Conservation (phyloP, 2,113 vertebrate genomes). For the Alosa alosa region DNA sequence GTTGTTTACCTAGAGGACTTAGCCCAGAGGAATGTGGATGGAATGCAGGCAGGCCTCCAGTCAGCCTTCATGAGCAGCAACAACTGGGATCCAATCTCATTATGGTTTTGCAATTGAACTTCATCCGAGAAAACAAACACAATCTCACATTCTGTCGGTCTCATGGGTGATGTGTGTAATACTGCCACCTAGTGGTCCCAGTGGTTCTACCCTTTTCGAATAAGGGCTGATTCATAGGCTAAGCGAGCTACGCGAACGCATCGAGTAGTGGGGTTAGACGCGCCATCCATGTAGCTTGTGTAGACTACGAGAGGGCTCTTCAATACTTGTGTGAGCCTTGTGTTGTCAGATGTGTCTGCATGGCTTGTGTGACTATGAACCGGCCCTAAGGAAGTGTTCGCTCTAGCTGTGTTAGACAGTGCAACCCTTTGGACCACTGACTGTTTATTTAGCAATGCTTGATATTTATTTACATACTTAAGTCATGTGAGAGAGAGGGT, state of each 20-base stretch:
- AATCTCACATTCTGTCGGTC: background rate
- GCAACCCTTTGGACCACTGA: background rate
- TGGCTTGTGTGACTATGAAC: too few relatives aligned
- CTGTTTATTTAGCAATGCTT: background rate
- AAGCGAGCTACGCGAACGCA: too few relatives aligned
- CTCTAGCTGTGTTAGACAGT: background rate
- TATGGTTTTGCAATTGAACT: background rate
- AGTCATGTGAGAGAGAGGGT: background rate
- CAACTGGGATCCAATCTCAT: slow-evolving; percentile 34
- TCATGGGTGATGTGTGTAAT: slow-evolving; percentile 25
- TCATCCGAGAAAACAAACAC: background rate
- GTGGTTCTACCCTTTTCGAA: background rate
- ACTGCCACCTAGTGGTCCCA: slow-evolving; percentile 57
- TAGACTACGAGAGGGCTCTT: too few relatives aligned
- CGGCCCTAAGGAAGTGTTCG: background rate
- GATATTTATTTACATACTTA: background rate
- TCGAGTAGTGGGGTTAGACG: too few relatives aligned
- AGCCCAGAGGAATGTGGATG: slow-evolving; percentile 12
- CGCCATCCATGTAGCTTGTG: too few relatives aligned
- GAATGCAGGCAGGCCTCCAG: slow-evolving; percentile 25
- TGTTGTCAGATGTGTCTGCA: too few relatives aligned
- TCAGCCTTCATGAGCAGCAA: slow-evolving; percentile 16
- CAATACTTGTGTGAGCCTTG: too few relatives aligned
- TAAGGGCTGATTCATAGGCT: background rate
- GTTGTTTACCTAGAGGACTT: slow-evolving; percentile 32